Conservation (phyloP, 2,797 vertebrate genomes). For the Carapus acus region DNA sequence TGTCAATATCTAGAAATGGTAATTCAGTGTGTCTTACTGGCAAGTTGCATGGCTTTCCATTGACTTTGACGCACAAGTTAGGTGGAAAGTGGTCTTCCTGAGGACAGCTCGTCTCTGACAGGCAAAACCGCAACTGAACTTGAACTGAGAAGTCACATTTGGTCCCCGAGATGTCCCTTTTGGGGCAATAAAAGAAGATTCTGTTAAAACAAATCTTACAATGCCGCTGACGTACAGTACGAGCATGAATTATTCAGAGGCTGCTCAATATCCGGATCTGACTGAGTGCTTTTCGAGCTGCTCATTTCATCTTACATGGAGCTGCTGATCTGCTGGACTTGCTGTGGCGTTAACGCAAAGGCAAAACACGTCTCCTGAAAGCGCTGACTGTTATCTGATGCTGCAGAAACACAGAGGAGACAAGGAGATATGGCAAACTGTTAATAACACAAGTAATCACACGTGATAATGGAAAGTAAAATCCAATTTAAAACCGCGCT, state of each 20-base stretch:
- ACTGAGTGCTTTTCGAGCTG: not conserved
- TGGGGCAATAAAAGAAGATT: too few relatives aligned
- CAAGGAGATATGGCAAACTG: not conserved
- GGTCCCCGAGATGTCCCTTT: conserved; percentile 98
- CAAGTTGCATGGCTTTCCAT: conserved; percentile 96
- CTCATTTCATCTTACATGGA: conserved; percentile 83
- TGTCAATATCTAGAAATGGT: not conserved
- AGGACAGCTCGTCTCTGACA: conserved; percentile 99
- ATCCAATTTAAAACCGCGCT: too few relatives aligned
- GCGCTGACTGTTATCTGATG: conserved; percentile 95
- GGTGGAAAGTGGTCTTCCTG: conserved; percentile 99
- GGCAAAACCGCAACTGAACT: conserved; percentile 99
- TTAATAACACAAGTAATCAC: not conserved
- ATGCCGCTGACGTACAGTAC: conserved; percentile 5
- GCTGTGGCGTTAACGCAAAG: conserved; percentile 96
- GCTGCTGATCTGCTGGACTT: conserved; percentile 99
- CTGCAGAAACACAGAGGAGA: conserved; percentile 60
- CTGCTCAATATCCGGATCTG: not conserved
- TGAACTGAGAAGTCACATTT: conserved; percentile 99
- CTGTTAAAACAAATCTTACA: conserved; percentile 33
- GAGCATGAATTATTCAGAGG: conserved; percentile 27
- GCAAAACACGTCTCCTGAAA: conserved; percentile 99
- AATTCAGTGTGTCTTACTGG: conserved; percentile 78
- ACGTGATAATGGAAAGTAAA: not conserved
- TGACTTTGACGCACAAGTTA: conserved; percentile 98